Evolutionary conservation across 2,888 invertebrate genomes (phyloP), one percentile per base, ranked within the genome.

Genomic region (Plutella xylostella): DNA sequence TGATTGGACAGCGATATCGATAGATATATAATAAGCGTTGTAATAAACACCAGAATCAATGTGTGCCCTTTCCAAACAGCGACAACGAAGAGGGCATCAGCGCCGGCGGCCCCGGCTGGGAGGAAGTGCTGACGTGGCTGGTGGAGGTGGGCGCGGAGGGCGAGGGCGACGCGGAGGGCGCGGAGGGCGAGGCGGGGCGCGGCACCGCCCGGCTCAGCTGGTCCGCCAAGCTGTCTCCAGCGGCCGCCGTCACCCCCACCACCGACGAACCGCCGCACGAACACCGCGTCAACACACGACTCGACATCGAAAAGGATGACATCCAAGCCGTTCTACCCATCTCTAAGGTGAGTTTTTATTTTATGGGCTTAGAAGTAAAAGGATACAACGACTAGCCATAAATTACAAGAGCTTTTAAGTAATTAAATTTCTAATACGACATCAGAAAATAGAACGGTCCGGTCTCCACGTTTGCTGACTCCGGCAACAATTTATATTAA

Each of bases 261-360:
- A 76, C 80, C 0, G 74, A 79, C 54, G 76, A 77, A 52, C 72
- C 76, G 12, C 73, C 85, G 9, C 77, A 80, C 45, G 80, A 85
- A 57, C 74, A 82, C 55, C 91, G 93, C 64, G 86, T 94, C 37
- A 92, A 93, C 48, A 92, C 94, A 1, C 86, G 94, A 54, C 87
- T 96, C 39, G 94, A 95, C 63, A 92, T 96, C 50, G 94, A 94
- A 68, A 96, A 96, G 68, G 96, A 96, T 68, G 95, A 96, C 64
- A 94, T 96, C 48, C 96, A 96, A 75, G 94, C 96, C 17, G 94
- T 97, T 12, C 85, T 97, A 19, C 96, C 96, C 14, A 96, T 97
- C 68, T 94, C 96, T 48, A 96, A 96, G 91, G 95, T 95, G 75
- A 69, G 53, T 34, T 34, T 34, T 1, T 7, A 15, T 15, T 15